Percentiles rank a stretch among this genome's conserved stretches.
These are phyloP conservation scores for Acinonyx jubatus DNA, from an alignment of 2,113 vertebrate genomes.

Conservation along the genomic window DNA sequence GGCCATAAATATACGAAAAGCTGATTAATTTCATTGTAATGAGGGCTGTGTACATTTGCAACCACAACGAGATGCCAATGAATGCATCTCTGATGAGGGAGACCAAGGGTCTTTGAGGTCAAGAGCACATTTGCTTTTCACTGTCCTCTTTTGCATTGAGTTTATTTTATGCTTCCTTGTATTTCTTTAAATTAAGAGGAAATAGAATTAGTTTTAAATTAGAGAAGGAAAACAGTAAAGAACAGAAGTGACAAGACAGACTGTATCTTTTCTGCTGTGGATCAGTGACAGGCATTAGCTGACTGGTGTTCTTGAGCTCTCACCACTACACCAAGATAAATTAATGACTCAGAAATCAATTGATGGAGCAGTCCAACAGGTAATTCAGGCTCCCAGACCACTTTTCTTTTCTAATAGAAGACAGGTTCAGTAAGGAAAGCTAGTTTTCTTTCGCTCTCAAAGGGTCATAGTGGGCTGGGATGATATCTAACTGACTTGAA, in stretches of 20 bases:
- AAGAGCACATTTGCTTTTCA: not conserved
- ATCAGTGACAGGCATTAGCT: not conserved
- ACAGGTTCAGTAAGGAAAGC: slow-evolving; percentile 51
- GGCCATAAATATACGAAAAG: not conserved
- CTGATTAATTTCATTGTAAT: not conserved
- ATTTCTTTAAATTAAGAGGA: not conserved
- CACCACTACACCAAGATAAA: not conserved
- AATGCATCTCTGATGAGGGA: not conserved
- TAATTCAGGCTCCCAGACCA: not conserved
- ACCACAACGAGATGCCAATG: not conserved
- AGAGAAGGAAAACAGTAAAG: not conserved
- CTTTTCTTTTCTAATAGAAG: not conserved
- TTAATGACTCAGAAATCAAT: not conserved
- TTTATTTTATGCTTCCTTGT: not conserved
- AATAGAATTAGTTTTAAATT: not conserved
- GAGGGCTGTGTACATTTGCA: not conserved
- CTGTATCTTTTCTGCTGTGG: not conserved
- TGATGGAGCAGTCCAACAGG: not conserved
- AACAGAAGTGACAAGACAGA: not conserved
- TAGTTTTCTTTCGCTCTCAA: slow-evolving; percentile 65
- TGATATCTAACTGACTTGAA: slow-evolving; percentile 40
- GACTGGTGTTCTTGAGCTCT: not conserved
- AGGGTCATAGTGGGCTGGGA: slow-evolving; percentile 55
- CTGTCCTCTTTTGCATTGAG: not conserved
- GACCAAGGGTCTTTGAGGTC: not conserved